Evolutionary conservation across 1,140 invertebrate species (phyloP), one percentile per base, ranked within the genome.

Genomic region (Drosophila kepulauana): DNA sequence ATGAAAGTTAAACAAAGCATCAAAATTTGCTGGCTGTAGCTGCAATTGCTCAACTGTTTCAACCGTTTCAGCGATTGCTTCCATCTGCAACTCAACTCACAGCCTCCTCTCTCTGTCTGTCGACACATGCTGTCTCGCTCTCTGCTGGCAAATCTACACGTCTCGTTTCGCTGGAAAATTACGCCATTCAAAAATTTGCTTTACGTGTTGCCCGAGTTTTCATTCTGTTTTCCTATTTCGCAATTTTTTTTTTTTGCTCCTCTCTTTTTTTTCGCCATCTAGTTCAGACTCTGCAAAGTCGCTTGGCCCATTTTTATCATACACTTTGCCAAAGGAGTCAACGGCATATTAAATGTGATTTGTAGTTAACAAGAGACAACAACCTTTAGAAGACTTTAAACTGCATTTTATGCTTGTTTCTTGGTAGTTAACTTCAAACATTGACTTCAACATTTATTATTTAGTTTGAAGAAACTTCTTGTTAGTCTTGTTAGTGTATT

Each of bases 131-230:
- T 56, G 66, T 54, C 64, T 38, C 46, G 25, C 45, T 20, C 30
- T 52, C 20, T 25, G 20, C 20, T 25, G 41, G 33, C 41, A 45
- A n/a, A 54, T 52, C 59, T 64, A 78, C 72, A 74, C 72, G 59
- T 78, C 72, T 76, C 63, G 73, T 79, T 79, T 79, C 46, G 77
- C 45, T 73, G 68, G 51, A 71, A 81, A 86, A 86, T 82, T 85
- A 75, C 78, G 70, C 78, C 82, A 85, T 85, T 85, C 82, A 87
- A 86, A 82, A 86, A 86, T 86, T 81, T 79, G 59, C 70, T 72
- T 61, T 85, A 78, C 82, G 82, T 85, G 75, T 65, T 75, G 67
- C 49, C 63, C 54, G 59, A 67, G 69, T 75, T 75, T 67, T 65
- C 33, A 51, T 52, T 28, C 61, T 57, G 33, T 65, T 41, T 41